Evolutionary conservation across 2,888 invertebrate genomes (phyloP), one percentile per base, ranked within the genome.

Genomic region (Pristionchus mayeri): DNA sequence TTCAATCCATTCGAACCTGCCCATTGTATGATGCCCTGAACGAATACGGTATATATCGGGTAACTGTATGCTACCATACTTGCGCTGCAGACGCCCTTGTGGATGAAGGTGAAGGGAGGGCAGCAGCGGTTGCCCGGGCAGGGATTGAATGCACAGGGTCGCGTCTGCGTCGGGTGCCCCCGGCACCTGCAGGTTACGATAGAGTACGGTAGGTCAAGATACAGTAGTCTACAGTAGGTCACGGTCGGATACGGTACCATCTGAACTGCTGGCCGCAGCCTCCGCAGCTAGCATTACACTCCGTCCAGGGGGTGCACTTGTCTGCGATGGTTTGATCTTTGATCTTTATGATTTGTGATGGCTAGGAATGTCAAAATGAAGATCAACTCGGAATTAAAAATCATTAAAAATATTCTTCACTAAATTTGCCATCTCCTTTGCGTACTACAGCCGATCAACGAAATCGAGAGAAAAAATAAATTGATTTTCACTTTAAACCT

Each of bases 221-320:
- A n/a, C n/a, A n/a, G n/a, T n/a, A n/a, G n/a, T n/a, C n/a, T n/a
- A n/a, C n/a, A n/a, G n/a, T n/a, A n/a, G n/a, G n/a, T n/a, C n/a
- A n/a, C n/a, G n/a, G 4, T 78, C 24, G 3, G 21, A 24, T 75
- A 75, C 11, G n/a, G 7, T 37, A 84, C 86, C 84, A 60, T 86
- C 89, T 85, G 1, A 86, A 86, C 71, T 86, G 84, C 21, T 87
- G 87, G 57, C 89, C 89, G 52, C 89, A 89, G 34, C 89, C 89
- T 71, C 89, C 89, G 54, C 89, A 89, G 34, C 85, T 83, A 3
- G 89, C 87, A 3, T 87, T 86, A 60, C 89, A 89, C 13, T 44
- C 27, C 0, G 86, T 63, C 88, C 88, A 89, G 0, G 54, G 54
- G n/a, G n/a, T n/a, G 37, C 57, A 57, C 57, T n/a, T 18, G 24